A percentile compares a stretch with the other conserved stretches of the same genome.
phyloP scores from a whole-genome alignment of 2,797 vertebrate genomes.

The Eutrigla gurnardus region DNA sequence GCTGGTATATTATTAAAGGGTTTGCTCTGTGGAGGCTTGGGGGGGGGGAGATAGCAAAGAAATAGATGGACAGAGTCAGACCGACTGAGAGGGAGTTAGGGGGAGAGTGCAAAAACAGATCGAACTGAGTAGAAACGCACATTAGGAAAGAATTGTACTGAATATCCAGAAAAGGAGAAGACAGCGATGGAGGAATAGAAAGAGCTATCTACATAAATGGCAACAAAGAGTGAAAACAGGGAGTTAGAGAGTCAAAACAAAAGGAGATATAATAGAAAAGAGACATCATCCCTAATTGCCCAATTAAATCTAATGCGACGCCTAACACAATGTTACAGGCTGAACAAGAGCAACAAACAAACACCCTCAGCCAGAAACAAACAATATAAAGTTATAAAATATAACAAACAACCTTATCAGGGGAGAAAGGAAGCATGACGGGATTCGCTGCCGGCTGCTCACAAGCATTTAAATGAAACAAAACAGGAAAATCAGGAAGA shows the following conservation, averaged over 20 bases:
- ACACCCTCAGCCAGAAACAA: neutral
- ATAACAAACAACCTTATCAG: neutral
- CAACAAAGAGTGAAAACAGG: neutral
- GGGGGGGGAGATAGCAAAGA: slow-evolving; percentile 5
- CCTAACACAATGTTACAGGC: neutral
- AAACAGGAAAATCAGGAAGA: neutral
- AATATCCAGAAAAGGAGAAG: slow-evolving; percentile 6
- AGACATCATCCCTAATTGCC: slow-evolving; percentile 2
- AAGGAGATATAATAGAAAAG: neutral
- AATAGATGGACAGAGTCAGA: neutral
- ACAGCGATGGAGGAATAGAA: too few species aligned
- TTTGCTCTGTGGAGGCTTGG: slow-evolving; percentile 41
- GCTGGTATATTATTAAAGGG: slow-evolving; percentile 73
- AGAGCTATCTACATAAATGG: neutral
- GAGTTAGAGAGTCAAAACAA: neutral
- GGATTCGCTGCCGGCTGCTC: neutral
- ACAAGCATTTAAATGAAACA: neutral
- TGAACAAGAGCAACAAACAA: neutral
- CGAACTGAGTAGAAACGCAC: neutral
- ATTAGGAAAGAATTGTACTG: neutral
- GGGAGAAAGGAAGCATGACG: neutral
- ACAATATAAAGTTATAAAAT: neutral
- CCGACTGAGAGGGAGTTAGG: neutral
- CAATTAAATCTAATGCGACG: neutral
- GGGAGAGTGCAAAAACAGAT: neutral